Percentiles rank a stretch among this genome's conserved stretches.
These are phyloP conservation scores for Cossypha polioptera DNA, from an alignment of 2,797 vertebrate species.

Conservation along the genomic window DNA sequence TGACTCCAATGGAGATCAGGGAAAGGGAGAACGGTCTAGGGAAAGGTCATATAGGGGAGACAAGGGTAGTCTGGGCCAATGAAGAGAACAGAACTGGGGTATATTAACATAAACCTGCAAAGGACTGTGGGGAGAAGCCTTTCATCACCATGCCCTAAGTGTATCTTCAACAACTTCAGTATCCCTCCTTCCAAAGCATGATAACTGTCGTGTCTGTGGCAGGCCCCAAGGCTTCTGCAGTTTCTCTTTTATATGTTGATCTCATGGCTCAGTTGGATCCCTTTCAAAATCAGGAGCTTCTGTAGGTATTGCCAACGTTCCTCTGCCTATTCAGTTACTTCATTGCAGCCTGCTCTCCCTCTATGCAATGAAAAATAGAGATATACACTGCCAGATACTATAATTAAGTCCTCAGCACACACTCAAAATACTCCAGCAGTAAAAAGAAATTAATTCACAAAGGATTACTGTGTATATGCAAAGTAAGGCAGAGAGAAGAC, in stretches of 20 bases:
- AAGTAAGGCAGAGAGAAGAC: background rate
- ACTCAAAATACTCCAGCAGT: background rate
- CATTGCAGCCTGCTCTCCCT: background rate
- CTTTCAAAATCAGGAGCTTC: background rate
- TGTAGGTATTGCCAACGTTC: background rate
- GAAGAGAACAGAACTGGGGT: no score
- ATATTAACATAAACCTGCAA: no score
- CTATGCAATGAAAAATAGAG: background rate
- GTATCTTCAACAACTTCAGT: no score
- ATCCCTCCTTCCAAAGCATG: no score
- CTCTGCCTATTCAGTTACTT: background rate
- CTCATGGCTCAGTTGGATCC: background rate
- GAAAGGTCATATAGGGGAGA: no score
- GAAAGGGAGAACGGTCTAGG: no score
- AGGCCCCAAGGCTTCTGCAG: background rate
- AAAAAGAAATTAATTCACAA: slow-evolving; percentile 12
- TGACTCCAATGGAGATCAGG: no score
- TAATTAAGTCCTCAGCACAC: background rate
- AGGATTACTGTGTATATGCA: background rate
- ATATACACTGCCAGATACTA: background rate
- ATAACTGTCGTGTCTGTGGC: no score
- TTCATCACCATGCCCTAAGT: no score
- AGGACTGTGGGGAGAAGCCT: no score
- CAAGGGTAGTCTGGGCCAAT: no score
- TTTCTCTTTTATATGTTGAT: background rate